Conservation (phyloP, 2,113 vertebrate species). For the Lipophrys pholis region DNA sequence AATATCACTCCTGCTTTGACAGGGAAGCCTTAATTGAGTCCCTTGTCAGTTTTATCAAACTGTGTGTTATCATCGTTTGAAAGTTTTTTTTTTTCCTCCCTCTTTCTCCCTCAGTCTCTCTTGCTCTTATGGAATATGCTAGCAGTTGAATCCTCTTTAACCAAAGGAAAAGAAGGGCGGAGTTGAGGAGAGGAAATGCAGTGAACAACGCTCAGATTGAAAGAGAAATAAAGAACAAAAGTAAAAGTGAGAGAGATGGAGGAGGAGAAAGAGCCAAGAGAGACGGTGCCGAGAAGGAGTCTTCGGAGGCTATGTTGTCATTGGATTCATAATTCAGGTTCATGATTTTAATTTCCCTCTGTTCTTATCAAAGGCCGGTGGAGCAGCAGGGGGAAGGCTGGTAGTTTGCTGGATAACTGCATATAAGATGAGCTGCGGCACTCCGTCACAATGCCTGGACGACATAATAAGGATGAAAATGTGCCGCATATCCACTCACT, state of each 20-base stretch:
- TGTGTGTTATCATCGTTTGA: slow-evolving; percentile 85
- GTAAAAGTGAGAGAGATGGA: slow-evolving; percentile 53
- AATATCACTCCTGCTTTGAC: slow-evolving; percentile 86
- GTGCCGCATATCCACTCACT: slow-evolving; percentile 59
- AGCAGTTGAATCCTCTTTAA: slow-evolving; percentile 75
- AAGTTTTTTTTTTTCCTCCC: slow-evolving; percentile 77
- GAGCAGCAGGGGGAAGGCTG: slow-evolving; percentile 76
- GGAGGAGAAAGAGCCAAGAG: slow-evolving; percentile 42
- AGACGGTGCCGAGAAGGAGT: slow-evolving; percentile 62
- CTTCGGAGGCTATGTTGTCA: slow-evolving; percentile 83
- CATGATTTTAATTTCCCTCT: slow-evolving; percentile 89
- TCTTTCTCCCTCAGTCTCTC: slow-evolving; percentile 55
- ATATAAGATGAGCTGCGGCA: slow-evolving; percentile 80
- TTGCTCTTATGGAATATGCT: slow-evolving; percentile 79
- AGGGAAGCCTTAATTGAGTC: slow-evolving; percentile 88
- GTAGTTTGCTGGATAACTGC: slow-evolving; percentile 84
- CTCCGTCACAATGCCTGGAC: slow-evolving; percentile 73
- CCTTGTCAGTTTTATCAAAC: slow-evolving; percentile 90
- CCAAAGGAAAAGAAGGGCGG: slow-evolving; percentile 62
- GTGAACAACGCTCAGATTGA: slow-evolving; percentile 51
- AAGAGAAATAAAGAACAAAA: slow-evolving; percentile 64
- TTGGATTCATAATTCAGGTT: slow-evolving; percentile 87
- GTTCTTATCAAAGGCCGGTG: slow-evolving; percentile 85
- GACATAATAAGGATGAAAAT: slow-evolving; percentile 79
- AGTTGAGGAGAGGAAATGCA: slow-evolving; percentile 43